A percentile compares a stretch with the other conserved stretches of the same genome.
These are phyloP conservation scores for human DNA, from an alignment of 2,113 vertebrate species.

Conservation along the genomic window GRCh38 chr5:175309501-175310000, in stretches of 20 bases:
- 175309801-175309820: neutral
- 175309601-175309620: slow-evolving; percentile 69
- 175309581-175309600: slow-evolving; percentile 73
- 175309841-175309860: neutral
- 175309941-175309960: neutral
- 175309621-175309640: slow-evolving; percentile 79
- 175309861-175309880: neutral
- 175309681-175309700: slow-evolving; percentile 45
- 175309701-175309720: slow-evolving; percentile 49
- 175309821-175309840: neutral
- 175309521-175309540: neutral
- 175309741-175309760: neutral
- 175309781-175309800: neutral
- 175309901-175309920: neutral
- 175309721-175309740: neutral
- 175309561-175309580: slow-evolving; percentile 28
- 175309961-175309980: neutral
- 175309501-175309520: neutral
- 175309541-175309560: neutral
- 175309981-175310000: neutral
- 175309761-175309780: neutral
- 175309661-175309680: slow-evolving; percentile 51
- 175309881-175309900: neutral
- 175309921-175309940: no score
- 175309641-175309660: slow-evolving; percentile 68